Evolutionary conservation across 2,113 vertebrate species (phyloP).

Genomic region (Barnardius zonarius): DNA sequence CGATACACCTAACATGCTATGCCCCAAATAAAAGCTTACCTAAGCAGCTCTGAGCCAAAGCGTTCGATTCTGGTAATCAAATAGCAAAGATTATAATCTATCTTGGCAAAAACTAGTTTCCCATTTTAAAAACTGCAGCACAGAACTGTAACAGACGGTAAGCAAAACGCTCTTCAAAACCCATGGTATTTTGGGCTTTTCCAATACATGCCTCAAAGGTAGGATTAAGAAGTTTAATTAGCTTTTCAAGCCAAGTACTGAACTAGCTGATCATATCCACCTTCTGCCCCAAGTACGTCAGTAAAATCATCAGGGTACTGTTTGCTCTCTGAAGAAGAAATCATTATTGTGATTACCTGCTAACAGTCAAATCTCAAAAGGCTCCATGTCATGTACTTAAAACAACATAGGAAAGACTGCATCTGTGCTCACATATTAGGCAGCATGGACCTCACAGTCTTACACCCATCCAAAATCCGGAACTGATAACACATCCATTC

Average conservation of each 20-base stretch:
- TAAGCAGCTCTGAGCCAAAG: not conserved
- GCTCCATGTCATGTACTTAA: not conserved
- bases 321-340: constrained; percentile 9
- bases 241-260: not conserved
- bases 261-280: constrained; percentile 37
- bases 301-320: constrained; percentile 54
- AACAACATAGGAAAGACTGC: not conserved
- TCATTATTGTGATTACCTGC: constrained; percentile 12
- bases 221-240: constrained; percentile 58
- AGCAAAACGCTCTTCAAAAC: not conserved
- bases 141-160: not conserved
- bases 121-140: not conserved
- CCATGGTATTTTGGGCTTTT: not conserved
- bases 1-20: not conserved
- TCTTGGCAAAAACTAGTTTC: not conserved
- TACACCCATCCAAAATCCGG: not conserved
- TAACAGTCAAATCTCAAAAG: constrained; percentile 11
- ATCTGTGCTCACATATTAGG: not conserved
- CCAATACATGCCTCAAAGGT: not conserved
- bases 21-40: not conserved
- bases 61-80: not conserved
- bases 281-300: constrained; percentile 50
- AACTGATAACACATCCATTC: not conserved
- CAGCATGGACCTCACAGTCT: not conserved
- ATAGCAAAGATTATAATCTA: not conserved